Conservation (phyloP, 2,113 vertebrate genomes). For the Artemisiospiza belli region DNA sequence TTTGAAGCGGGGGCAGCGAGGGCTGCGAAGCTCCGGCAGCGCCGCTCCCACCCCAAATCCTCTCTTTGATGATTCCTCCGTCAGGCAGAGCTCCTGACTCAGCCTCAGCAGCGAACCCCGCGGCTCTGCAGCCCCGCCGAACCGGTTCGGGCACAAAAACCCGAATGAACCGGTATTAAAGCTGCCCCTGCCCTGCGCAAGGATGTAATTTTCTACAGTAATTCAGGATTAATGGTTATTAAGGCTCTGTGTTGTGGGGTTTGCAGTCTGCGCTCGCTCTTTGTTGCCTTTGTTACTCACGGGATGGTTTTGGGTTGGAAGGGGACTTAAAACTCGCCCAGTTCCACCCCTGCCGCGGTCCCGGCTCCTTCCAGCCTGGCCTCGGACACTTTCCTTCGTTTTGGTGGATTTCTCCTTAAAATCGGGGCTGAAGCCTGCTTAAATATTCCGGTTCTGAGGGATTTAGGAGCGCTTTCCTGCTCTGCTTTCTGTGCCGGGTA, state of each 20-base stretch:
- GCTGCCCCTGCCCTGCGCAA: background rate
- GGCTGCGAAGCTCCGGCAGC: background rate
- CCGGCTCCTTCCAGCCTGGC: background rate
- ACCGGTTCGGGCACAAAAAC: background rate
- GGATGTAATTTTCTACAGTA: background rate
- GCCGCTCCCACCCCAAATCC: background rate
- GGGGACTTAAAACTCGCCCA: background rate
- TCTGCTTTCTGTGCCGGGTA: background rate
- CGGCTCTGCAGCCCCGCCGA: background rate
- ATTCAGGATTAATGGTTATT: background rate
- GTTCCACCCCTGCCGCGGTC: background rate
- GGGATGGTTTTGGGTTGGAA: background rate
- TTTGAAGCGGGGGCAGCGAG: background rate
- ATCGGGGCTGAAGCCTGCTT: background rate
- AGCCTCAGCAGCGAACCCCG: background rate
- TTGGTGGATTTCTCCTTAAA: background rate
- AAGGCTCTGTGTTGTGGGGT: background rate
- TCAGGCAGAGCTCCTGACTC: constrained; percentile 27
- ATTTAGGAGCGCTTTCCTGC: background rate
- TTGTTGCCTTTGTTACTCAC: background rate
- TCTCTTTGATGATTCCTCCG: background rate
- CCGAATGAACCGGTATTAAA: background rate
- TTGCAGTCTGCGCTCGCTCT: background rate
- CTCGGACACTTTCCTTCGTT: rapidly evolving
- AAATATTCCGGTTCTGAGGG: background rate